These are phyloP conservation scores for Ellobius talpinus DNA, from an alignment of 2,113 vertebrate species.

Conservation along the genomic window DNA sequence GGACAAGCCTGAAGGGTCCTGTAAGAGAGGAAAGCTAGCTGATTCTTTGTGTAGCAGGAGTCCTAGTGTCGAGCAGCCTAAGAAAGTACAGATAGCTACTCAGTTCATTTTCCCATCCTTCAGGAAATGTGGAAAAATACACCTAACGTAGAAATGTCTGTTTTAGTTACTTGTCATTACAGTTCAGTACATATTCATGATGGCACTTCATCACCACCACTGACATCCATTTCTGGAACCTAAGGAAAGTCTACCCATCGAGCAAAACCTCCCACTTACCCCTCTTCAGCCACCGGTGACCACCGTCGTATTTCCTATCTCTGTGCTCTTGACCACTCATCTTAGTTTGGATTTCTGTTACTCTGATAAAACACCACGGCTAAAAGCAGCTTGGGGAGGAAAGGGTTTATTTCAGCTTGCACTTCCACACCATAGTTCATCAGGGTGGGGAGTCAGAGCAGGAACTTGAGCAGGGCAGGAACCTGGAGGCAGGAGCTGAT, in stretches of 20 bases:
- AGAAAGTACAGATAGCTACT: background rate
- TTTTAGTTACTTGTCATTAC: background rate
- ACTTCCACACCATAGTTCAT: background rate
- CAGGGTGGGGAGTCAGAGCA: background rate
- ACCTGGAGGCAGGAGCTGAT: background rate
- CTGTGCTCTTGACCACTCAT: background rate
- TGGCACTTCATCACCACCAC: background rate
- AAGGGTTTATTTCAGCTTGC: background rate
- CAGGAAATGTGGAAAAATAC: background rate
- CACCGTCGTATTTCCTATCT: background rate
- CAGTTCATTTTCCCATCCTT: background rate
- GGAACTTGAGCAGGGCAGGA: background rate
- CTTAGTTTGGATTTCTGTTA: background rate
- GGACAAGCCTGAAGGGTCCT: background rate
- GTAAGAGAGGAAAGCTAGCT: background rate
- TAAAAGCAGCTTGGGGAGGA: background rate
- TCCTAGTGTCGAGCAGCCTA: background rate
- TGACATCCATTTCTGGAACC: background rate
- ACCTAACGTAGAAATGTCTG: background rate
- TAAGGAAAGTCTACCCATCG: background rate
- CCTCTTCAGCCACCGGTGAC: accelerated
- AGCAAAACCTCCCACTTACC: background rate
- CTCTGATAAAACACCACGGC: background rate
- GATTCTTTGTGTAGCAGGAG: background rate
- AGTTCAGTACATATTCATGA: background rate